phyloP scores from a whole-genome alignment of 2,797 vertebrate species.

The Microctenopoma steveboyesi region DNA sequence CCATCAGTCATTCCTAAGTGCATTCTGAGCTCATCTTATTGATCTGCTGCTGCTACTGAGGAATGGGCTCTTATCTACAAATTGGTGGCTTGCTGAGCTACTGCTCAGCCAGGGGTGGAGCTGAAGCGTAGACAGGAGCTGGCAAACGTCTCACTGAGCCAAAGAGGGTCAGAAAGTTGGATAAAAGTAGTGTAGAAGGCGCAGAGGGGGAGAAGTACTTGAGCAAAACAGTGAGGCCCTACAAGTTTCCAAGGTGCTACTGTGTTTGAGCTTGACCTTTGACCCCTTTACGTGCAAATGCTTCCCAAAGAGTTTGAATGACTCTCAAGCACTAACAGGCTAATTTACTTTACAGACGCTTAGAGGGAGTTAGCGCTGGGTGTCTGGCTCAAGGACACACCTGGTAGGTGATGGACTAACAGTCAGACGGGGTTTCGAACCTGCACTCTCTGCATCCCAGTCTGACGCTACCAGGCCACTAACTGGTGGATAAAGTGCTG shows the following conservation, averaged over 20 bases:
- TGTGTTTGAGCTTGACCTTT: neutral
- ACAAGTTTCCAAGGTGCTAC: neutral
- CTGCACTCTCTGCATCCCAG: no score
- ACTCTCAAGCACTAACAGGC: no score
- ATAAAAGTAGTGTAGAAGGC: constrained; percentile 27
- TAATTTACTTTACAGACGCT: no score
- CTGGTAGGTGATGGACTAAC: no score
- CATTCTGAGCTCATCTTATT: constrained; percentile 57
- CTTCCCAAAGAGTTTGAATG: neutral
- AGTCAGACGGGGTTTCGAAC: no score
- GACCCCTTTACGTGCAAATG: neutral
- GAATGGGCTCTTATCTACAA: constrained; percentile 72
- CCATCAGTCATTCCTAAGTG: constrained; percentile 72
- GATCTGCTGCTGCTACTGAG: constrained; percentile 68
- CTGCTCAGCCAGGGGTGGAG: constrained; percentile 44
- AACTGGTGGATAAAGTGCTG: neutral
- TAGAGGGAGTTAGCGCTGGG: no score
- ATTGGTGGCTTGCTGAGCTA: constrained; percentile 64
- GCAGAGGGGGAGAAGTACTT: constrained; percentile 7
- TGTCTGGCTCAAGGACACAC: no score
- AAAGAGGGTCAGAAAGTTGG: constrained; percentile 5
- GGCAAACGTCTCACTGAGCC: constrained; percentile 35
- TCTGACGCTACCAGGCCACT: no score
- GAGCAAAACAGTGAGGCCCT: neutral
- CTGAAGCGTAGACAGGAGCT: constrained; percentile 59